A percentile compares a stretch with the other conserved stretches of the same genome.
phyloP scores from a whole-genome alignment of 1,140 invertebrate species.

The Magallana ariakensis region DNA sequence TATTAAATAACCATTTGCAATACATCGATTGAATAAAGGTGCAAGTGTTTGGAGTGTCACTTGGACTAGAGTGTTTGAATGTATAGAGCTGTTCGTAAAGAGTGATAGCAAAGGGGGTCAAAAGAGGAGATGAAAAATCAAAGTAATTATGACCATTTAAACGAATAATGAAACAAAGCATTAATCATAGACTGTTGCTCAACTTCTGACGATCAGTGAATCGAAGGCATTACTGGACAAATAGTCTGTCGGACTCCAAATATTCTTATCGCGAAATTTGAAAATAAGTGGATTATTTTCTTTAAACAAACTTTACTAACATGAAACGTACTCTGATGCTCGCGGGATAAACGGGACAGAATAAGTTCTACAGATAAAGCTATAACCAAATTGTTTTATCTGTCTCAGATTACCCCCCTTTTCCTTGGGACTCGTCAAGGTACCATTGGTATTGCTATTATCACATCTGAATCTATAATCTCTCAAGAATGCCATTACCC shows the following conservation, averaged over 20 bases:
- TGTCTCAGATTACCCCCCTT: no score
- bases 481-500: conserved; percentile 25
- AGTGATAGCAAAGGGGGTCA: neutral
- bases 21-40: neutral
- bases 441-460: neutral
- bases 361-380: no score
- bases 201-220: conserved; percentile 7
- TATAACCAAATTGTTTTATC: no score
- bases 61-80: no score
- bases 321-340: neutral
- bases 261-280: neutral
- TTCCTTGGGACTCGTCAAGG: neutral
- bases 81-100: neutral
- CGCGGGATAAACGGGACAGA: no score
- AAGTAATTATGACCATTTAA: neutral
- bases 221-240: neutral
- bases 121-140: no score
- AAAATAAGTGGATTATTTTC: conserved; percentile 34
- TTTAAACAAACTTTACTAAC: conserved; percentile 12
- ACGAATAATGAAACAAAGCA: conserved; percentile 7
- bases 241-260: neutral
- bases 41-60: neutral
- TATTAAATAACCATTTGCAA: conserved; percentile 15
- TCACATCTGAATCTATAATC: neutral
- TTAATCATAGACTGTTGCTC: neutral